Evolutionary conservation across 2,888 invertebrate genomes (phyloP), one percentile per base, ranked within the genome.

Genomic region (Syritta pipiens): DNA sequence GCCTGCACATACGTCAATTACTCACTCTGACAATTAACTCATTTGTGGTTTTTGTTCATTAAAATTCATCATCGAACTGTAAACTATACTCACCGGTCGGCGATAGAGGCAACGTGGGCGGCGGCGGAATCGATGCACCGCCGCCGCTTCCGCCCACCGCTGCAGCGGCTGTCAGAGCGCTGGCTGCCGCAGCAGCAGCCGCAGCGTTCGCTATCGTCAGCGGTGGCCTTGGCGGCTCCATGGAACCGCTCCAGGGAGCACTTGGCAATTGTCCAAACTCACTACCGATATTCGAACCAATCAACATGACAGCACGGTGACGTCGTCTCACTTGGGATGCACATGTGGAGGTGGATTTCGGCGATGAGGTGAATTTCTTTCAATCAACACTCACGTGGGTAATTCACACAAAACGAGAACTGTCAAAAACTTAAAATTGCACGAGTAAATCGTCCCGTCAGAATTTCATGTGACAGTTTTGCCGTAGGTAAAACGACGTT

Each of bases 101-200:
- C 84, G 92, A 94, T 88, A 91, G 91, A 84, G 90, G 92, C 83
- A 91, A 90, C 84, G 86, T 89, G 84, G 85, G 89, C 84, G 84
- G 90, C 85, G 84, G 90, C 83, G 86, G 90, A 76, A 89, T 88
- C 69, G 84, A 82, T 60, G 85, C 83, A 28, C 83, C 83, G 75
- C 83, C 83, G 60, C 71, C 81, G 57, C 68, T 81, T 46, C 81
- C 46, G 42, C 69, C 63, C 20, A 81, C 35, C 40, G 82, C 68
- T 37, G 75, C 59, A 40, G 59, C 20, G 49, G 81, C 67, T 48
- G 72, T 67, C 51, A 44, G 12, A 67, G 74, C 67, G 60, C 74
- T 68, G 9, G 35, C 51, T 42, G 69, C 59, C 28, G 32, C 28
- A 48, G 49, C 22, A 37, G 22, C 20, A n/a, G 26, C 26, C 6